Base-by-base conservation (phyloP, 1,140 invertebrate species). In the Megalonaias nervosa region DNA sequence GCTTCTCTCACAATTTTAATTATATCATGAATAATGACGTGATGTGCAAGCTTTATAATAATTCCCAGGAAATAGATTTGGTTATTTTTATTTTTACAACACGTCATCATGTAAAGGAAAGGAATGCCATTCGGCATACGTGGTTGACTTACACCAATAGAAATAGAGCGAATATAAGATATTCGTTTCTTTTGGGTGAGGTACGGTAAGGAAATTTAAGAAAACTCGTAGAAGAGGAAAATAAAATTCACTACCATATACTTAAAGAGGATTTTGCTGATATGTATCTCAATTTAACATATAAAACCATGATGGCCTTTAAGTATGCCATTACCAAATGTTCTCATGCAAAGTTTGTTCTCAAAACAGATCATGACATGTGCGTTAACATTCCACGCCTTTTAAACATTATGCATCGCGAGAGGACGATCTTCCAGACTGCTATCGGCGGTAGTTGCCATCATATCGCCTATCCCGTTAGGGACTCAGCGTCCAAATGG, bases 261-360 rank as follows among this genome's bases (percentile, higher is more conserved):
- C 92, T 96, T 56, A 94, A 95, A 90, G 95, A 95, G n/a, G 94
- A 93, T 82, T 96, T 96, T 89, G 79, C 92, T 16, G 96, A 97
- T 90, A 92, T 92, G 59, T 97, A 97, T 85, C 92, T 93, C 74
- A 97, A 97, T 90, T 93, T 97, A 90, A 96, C 96, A 1, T 95
- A n/a, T n/a, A n/a, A n/a, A n/a, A n/a, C n/a, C n/a, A n/a, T n/a
- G n/a, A n/a, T n/a, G n/a, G n/a, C n/a, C n/a, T n/a, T n/a, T n/a
- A n/a, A n/a, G n/a, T n/a, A n/a, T n/a, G n/a, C n/a, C n/a, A n/a
- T n/a, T n/a, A n/a, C n/a, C n/a, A n/a, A n/a, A n/a, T n/a, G n/a
- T n/a, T n/a, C n/a, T n/a, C n/a, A n/a, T n/a, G n/a, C 94, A 6
- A 74, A 66, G 74, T 90, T 81, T 79, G 71, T 83, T 19, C 81